phyloP scores from a whole-genome alignment of 2,113 vertebrate species.

The Phalacrocorax aristotelis region DNA sequence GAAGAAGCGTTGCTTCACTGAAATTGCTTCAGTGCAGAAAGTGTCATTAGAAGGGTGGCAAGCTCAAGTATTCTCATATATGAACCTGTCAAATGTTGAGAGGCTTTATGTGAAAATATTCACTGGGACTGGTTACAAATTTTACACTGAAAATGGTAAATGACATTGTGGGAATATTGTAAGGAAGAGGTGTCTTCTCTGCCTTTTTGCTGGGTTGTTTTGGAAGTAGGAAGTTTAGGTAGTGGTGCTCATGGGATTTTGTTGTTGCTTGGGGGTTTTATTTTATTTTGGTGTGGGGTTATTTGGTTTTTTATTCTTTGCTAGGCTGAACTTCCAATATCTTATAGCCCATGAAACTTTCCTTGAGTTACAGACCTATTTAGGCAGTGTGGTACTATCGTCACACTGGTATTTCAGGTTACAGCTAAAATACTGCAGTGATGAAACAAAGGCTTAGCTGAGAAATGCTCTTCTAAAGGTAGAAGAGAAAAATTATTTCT shows the following conservation, averaged over 20 bases:
- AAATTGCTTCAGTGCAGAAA: neutral
- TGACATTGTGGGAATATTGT: neutral
- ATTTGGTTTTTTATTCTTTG: neutral
- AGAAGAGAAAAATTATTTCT: neutral
- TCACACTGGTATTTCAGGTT: neutral
- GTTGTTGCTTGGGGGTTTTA: neutral
- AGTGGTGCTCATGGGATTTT: neutral
- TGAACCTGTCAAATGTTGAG: neutral
- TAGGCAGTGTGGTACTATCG: neutral
- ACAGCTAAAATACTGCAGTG: neutral
- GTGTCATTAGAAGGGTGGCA: neutral
- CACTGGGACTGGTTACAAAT: neutral
- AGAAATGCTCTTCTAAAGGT: neutral
- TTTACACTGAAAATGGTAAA: neutral
- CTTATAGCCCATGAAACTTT: neutral
- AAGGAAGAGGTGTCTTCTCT: neutral
- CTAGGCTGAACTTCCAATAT: neutral
- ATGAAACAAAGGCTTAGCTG: neutral
- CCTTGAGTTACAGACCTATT: neutral
- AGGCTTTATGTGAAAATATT: neutral
- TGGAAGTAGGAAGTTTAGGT: neutral
- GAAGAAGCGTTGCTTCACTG: fast-evolving
- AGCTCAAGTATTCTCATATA: neutral
- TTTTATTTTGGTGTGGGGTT: no score
- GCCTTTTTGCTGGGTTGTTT: neutral